A percentile compares a stretch with the other conserved stretches of the same genome.
Conservation (phyloP, 53 echinoderm and acorn worm genomes). For the Crossaster papposus region DNA sequence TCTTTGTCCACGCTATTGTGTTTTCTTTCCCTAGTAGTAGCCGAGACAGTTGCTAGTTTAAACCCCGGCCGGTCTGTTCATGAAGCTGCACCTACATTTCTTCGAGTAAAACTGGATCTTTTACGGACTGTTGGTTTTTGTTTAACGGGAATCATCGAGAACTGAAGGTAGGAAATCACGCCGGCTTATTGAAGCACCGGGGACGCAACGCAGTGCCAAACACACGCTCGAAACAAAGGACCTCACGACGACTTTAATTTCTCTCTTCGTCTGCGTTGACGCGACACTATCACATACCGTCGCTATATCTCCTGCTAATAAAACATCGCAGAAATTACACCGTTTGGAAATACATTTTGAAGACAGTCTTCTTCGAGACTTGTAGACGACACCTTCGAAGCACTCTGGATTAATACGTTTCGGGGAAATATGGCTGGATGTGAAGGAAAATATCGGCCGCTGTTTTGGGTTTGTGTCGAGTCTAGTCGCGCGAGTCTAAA, state of each 20-base stretch:
- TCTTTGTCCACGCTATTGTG: conserved; percentile 59
- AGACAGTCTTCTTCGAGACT: not conserved
- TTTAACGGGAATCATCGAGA: not conserved
- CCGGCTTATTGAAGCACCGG: conserved; percentile 6
- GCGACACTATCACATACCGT: not conserved
- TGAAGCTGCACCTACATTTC: not conserved
- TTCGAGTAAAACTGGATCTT: conserved; percentile 4
- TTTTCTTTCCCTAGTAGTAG: conserved; percentile 15
- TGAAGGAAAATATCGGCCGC: conserved; percentile 22
- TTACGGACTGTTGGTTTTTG: not conserved
- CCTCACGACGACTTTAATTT: conserved; percentile 44
- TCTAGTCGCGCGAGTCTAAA: not conserved
- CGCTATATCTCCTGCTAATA: not conserved
- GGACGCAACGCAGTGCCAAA: conserved; percentile 36
- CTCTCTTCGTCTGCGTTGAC: conserved; percentile 33
- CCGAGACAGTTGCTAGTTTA: conserved; percentile 51
- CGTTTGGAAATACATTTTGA: conserved; percentile 4
- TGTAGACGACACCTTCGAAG: not conserved
- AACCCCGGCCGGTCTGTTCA: not conserved
- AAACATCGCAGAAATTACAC: conserved; percentile 3
- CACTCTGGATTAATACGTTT: conserved; percentile 34
- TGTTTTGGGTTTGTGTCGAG: not conserved
- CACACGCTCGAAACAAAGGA: conserved; percentile 61
- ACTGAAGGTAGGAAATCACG: conserved; percentile 5
- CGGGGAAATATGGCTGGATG: conserved; percentile 1